A percentile compares a stretch with the other conserved stretches of the same genome.
Evolutionary conservation across 2,797 vertebrate species (phyloP).

Genomic region (Dromococcyx pavoninus): DNA sequence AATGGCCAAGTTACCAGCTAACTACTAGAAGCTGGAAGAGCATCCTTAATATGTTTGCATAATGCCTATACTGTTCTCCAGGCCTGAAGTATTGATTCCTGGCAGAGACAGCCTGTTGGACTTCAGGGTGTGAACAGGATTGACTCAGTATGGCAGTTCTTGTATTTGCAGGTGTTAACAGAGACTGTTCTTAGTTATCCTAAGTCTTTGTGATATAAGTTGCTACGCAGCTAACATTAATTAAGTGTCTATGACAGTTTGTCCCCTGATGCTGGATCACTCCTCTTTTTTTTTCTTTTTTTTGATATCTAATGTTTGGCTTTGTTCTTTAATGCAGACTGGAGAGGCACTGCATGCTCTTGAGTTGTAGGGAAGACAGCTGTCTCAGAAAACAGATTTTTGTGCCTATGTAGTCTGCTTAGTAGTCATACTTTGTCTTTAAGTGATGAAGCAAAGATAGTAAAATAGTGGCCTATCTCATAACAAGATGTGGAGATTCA

Average conservation of each 20-base stretch:
- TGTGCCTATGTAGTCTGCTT: not conserved
- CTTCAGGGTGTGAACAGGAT: not conserved
- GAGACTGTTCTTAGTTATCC: not conserved
- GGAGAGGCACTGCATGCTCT: not conserved
- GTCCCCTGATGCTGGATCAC: not conserved
- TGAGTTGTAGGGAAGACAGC: not conserved
- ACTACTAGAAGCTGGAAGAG: not conserved
- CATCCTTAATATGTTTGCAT: not conserved
- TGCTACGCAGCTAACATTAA: not conserved
- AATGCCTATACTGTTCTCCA: not conserved
- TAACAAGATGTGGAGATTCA: not conserved
- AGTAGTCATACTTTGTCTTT: not conserved
- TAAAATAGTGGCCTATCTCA: not conserved
- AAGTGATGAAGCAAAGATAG: not conserved
- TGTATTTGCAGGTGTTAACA: not conserved
- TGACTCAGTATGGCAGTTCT: not conserved
- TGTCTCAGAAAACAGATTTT: not conserved
- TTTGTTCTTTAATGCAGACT: not conserved
- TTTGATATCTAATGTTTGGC: not conserved
- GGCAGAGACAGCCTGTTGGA: not conserved
- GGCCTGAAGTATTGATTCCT: not conserved
- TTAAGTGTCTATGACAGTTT: not conserved
- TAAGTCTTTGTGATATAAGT: not conserved
- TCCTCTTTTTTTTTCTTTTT: accelerated
- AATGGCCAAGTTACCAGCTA: not conserved